These are phyloP conservation scores for Rhyacichthys aspro DNA, from an alignment of 2,797 vertebrate genomes.

Conservation along the genomic window DNA sequence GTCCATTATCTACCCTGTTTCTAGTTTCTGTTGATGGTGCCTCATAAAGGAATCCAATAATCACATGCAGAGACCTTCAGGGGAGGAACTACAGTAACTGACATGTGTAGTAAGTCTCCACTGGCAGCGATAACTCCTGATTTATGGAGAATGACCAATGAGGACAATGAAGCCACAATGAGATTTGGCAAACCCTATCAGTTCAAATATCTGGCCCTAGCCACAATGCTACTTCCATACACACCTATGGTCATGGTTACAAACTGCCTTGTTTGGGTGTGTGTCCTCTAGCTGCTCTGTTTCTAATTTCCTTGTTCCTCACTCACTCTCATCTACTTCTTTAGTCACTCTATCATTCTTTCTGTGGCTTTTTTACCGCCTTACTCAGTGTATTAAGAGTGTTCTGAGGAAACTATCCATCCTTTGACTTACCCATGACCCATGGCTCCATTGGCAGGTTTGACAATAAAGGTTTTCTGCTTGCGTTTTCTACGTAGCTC, in stretches of 20 bases:
- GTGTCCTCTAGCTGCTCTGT: slow-evolving; percentile 42
- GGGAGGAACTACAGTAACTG: slow-evolving; percentile 60
- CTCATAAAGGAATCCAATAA: slow-evolving; percentile 75
- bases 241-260: slow-evolving; percentile 57
- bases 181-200: slow-evolving; percentile 63
- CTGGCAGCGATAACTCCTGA: slow-evolving; percentile 60
- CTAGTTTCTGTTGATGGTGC: slow-evolving; percentile 67
- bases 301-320: slow-evolving; percentile 28
- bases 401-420: slow-evolving; percentile 3
- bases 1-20: slow-evolving; percentile 68
- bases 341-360: slow-evolving; percentile 18
- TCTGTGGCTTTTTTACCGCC: slow-evolving; percentile 1
- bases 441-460: slow-evolving; percentile 98
- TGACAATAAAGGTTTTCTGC: slow-evolving; percentile 98
- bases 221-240: slow-evolving; percentile 47
- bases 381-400: slow-evolving; percentile 8
- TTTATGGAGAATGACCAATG: slow-evolving; percentile 64
- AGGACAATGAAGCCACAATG: slow-evolving; percentile 69
- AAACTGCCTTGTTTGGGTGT: slow-evolving; percentile 53
- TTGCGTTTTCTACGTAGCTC: slow-evolving; percentile 94
- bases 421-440: slow-evolving; percentile 92
- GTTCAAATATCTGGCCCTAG: slow-evolving; percentile 58
- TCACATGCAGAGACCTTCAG: slow-evolving; percentile 74
- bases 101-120: slow-evolving; percentile 41
- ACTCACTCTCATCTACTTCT: slow-evolving; percentile 16